Percentiles rank a stretch among this genome's conserved stretches.
Conservation (phyloP, 2,797 vertebrate genomes). For the Amniataba percoides region DNA sequence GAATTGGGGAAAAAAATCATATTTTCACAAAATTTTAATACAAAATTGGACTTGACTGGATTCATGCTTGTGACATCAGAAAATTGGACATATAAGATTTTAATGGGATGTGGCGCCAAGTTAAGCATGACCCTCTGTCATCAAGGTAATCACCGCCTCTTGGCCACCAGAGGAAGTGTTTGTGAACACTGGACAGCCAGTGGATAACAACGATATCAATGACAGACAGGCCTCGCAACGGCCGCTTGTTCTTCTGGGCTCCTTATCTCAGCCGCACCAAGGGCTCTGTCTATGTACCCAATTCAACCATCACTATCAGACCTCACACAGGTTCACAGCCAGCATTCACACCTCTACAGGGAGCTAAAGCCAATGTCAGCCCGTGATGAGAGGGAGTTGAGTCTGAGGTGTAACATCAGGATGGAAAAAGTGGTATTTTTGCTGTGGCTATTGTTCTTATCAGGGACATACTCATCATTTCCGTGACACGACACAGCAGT, state of each 20-base stretch:
- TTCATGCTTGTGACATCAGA: background rate
- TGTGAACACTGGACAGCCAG: constrained; percentile 51
- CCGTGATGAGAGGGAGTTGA: constrained; percentile 27
- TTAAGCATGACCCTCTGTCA: constrained; percentile 52
- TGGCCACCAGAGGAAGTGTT: constrained; percentile 49
- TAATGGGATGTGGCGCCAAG: constrained; percentile 15
- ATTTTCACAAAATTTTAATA: background rate
- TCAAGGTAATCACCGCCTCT: constrained; percentile 49
- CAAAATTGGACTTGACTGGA: background rate
- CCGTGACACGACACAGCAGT: background rate
- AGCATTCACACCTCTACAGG: constrained; percentile 46
- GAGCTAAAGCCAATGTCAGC: constrained; percentile 27
- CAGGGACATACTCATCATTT: constrained; percentile 3
- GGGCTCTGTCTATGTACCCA: constrained; percentile 62
- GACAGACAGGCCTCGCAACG: constrained; percentile 72
- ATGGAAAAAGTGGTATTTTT: background rate
- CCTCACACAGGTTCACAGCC: constrained; percentile 63
- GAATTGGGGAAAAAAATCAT: background rate
- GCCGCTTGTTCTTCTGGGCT: constrained; percentile 66
- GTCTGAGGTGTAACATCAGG: constrained; percentile 34
- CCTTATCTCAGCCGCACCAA: constrained; percentile 75
- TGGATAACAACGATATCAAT: constrained; percentile 75
- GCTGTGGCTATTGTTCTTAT: background rate
- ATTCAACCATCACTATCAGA: constrained; percentile 82
- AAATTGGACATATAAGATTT: constrained; percentile 16